Evolutionary conservation across 53 echinoderm and acorn worm species (phyloP), one percentile per base, ranked within the genome.

Genomic region (Henricia sp.): DNA sequence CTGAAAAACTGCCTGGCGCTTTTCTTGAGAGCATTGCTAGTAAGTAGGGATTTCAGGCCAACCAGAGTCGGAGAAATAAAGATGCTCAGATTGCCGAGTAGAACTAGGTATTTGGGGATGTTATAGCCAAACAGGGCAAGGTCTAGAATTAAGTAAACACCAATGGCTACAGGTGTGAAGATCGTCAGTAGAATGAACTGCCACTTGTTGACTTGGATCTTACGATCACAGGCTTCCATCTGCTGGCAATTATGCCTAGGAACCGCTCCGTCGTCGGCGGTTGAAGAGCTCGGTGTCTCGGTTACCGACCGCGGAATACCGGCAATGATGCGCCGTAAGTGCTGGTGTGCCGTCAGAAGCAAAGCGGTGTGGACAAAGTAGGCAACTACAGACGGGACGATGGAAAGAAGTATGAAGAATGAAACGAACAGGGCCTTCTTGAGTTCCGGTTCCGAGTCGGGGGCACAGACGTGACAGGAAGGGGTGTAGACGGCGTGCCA

Each of bases 401-500:
- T 44, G 46, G 77, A 43, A 17, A 77, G 77, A 19, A 77, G 44
- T 17, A 62, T 44, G 63, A 29, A 62, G 34, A 77, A 48, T 12
- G 77, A 44, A n/a, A 62, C 43, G 46, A 77, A 77, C 23, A 62
- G 25, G 10, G 63, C 60, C 27, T 77, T 77, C 60, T 29, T 77
- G 32, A 62, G 42, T 30, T 30, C 44, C 0, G 77, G 46, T 0
- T 77, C 63, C 19, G 63, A 60, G 62, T 59, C 60, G 3, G 77
- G 77, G 9, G 77, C 77, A 32, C 77, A 77, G 63, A 60, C 43
- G 60, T 77, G 77, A 43, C 44, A 60, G 43, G 77, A 59, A 17
- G 77, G 50, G 20, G 63, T 30, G 33, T 77, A 77, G 17, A 77
- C 77, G 1, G 43, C 77, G 6, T 11, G 25, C 77, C 77, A 77